Conservation (phyloP, 1,140 invertebrate species). For the Cardiocondyla obscurior region DNA sequence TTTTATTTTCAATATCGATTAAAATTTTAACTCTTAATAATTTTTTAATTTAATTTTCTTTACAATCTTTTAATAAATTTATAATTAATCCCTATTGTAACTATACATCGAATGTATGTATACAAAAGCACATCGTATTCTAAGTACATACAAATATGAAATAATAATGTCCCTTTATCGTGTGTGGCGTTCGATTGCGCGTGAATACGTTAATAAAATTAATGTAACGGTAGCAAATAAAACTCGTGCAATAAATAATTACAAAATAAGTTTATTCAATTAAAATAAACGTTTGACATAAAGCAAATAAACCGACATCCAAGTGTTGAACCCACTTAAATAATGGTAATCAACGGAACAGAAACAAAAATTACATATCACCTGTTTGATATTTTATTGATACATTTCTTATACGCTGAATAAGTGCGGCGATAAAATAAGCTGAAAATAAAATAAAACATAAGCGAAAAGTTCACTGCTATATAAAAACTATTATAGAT, state of each 20-base stretch:
- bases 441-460: constrained; percentile 40
- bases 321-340: constrained; percentile 19
- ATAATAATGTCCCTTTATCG: constrained; percentile 18
- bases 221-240: constrained; percentile 52
- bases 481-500: constrained; percentile 14
- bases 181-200: neutral
- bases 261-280: constrained; percentile 62
- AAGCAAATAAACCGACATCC: constrained; percentile 32
- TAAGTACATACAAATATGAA: neutral
- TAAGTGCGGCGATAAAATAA: neutral
- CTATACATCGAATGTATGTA: neutral
- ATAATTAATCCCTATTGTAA: neutral
- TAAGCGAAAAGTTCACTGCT: constrained; percentile 31
- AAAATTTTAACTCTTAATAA: neutral
- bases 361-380: constrained; percentile 14
- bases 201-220: constrained; percentile 32
- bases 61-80: neutral
- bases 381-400: constrained; percentile 5
- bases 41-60: neutral
- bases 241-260: constrained; percentile 45
- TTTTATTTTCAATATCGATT: neutral
- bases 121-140: neutral
- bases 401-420: neutral
- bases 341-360: neutral
- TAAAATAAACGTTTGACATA: constrained; percentile 51